phyloP scores from a whole-genome alignment of 2,113 vertebrate species.

The Mirza zaza region DNA sequence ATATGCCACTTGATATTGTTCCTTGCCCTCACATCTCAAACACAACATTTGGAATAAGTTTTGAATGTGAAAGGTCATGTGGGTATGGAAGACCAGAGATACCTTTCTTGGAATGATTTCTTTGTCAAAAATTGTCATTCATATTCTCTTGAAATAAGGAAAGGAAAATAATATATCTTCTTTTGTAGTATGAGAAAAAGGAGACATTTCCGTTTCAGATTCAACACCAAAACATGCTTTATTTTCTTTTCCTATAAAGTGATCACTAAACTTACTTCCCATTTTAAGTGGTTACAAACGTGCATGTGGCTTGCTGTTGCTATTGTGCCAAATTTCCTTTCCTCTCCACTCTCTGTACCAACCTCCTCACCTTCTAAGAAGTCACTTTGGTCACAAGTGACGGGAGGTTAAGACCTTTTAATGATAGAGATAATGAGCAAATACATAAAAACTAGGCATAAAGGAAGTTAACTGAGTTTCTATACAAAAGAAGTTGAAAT shows the following conservation, averaged over 20 bases:
- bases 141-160: neutral
- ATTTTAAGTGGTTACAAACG: neutral
- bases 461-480: neutral
- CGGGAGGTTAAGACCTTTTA: neutral
- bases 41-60: neutral
- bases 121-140: neutral
- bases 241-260: neutral
- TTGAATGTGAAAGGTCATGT: neutral
- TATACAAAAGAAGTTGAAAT: neutral
- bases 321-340: no score
- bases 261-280: neutral
- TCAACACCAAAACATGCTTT: neutral
- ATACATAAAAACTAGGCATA: neutral
- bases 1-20: neutral
- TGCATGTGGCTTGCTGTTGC: neutral
- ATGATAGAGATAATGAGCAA: neutral
- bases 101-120: neutral
- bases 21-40: neutral
- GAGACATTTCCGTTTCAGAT: neutral
- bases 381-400: neutral
- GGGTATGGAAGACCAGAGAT: neutral
- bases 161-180: neutral
- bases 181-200: neutral
- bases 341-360: fast-evolving
- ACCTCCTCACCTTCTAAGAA: neutral